Evolutionary conservation across 2,888 invertebrate genomes (phyloP), one percentile per base, ranked within the genome.

Genomic region (Netelia inedita): DNA sequence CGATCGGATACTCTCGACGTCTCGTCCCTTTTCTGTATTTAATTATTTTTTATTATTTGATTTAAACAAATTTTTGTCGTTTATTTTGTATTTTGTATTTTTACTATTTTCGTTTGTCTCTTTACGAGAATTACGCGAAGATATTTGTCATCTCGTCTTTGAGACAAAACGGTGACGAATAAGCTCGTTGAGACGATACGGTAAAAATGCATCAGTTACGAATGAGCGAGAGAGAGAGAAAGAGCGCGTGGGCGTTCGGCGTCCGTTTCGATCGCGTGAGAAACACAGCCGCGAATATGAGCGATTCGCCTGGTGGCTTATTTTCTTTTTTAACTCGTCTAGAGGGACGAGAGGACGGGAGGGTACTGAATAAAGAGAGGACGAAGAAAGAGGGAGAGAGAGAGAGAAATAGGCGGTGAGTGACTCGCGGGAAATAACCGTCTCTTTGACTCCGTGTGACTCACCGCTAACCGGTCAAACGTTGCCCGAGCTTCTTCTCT

Each of bases 401-500:
- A 69, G 53, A 53, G 68, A 23, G 50, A 46, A 21, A 50, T 11
- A 68, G 46, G 46, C 21, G 5, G 41, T 66, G 73, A 79, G 66
- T 66, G 65, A 73, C 35, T 59, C 46, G 74, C 71, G 79, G 55
- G 65, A 41, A 85, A 85, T 85, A 87, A 86, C 85, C 86, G 83
- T 71, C 74, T 68, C 79, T 83, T 81, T 85, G 82, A 81, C 59
- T 71, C 63, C 14, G 74, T 69, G 79, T 91, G 91, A 91, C 91
- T 91, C 90, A 90, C 35, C 35, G 35, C 88, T 87, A 88, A 88
- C 87, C 87, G 90, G 91, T 91, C 90, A 91, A 91, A 91, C 90
- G 91, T 89, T 89, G 90, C 90, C 91, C 90, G 91, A 91, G 91
- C 91, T 87, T 87, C 86, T 57, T 35, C 75, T 72, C 75, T 80